Base-by-base conservation (phyloP, 2,888 invertebrate genomes). In the Oithona nana region DNA sequence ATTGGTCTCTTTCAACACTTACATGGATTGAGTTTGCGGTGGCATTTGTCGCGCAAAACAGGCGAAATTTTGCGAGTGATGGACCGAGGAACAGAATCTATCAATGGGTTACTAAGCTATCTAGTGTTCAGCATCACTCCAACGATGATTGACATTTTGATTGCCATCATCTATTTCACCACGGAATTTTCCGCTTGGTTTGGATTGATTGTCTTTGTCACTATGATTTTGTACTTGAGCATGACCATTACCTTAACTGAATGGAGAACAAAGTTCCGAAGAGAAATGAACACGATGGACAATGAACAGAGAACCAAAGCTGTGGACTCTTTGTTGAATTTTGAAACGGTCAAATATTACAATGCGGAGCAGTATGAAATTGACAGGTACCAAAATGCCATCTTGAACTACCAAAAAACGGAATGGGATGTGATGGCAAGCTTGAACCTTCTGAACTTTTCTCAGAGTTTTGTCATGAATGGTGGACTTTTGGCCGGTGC, bases 301-400 rank as follows among this genome's bases (percentile, higher is more conserved):
- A 98, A 97, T 74, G 88, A 84, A 48, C 84, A 86, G 64, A 84
- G 88, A 69, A 88, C 92, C 3, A 81, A 86, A 64, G 92, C 92
- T 62, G 93, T 97, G 0, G 97, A 98, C 74, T 95, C 97, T 0
- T 75, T 98, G 61, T 78, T 97, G 16, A 98, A 98, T 76, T 97
- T 92, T 75, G 97, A 98, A 76, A 97, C 97, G 0, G 97, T 95
- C 0, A 98, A 98, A 73, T 97, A 97, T 75, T 97, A 95, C 71
- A 88, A 88, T 3, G 93, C 92, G 1, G 95, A 97, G 72, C 71
- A 80, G 1, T 95, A 90, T 74, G 97, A 98, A 77, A 87, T 90
- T 0, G 75, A 84, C 16, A 79, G 84, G 13, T 97, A 92, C 71
- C 78, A 81, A 66, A 82, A 83, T 22, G 84, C 92, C n/a, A 87